Conservation (phyloP, 2,113 vertebrate species). For the Malurus melanocephalus region DNA sequence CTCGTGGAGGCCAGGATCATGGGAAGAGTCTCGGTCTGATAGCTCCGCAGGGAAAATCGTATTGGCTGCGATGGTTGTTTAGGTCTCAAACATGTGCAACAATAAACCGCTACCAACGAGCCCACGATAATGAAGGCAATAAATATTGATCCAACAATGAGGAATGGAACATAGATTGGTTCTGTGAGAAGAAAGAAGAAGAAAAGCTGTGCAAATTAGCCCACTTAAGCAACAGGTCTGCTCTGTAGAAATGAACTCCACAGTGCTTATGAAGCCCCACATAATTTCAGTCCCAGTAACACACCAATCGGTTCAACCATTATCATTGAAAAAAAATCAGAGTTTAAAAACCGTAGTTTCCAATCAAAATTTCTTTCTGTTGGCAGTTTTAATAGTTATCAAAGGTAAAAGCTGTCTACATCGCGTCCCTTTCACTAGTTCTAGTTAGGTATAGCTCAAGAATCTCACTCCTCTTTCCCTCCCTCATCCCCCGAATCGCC, state of each 20-base stretch:
- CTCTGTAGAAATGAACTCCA: not conserved
- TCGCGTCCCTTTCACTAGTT: accelerated
- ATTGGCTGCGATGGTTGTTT: slow-evolving; percentile 90
- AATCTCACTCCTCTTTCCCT: not conserved
- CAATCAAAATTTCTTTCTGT: not conserved
- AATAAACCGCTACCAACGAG: slow-evolving; percentile 92
- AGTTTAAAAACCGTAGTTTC: not conserved
- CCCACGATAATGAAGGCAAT: slow-evolving; percentile 93
- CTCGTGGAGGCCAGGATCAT: slow-evolving; percentile 89
- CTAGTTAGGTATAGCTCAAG: not conserved
- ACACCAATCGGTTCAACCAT: accelerated
- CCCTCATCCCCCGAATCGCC: not conserved
- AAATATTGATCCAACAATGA: slow-evolving; percentile 96
- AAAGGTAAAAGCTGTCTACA: not conserved
- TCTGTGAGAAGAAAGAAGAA: slow-evolving; percentile 64
- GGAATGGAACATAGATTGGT: slow-evolving; percentile 94
- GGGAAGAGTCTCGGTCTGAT: slow-evolving; percentile 93
- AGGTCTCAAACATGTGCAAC: slow-evolving; percentile 93
- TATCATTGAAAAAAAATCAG: not conserved
- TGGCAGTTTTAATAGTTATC: not conserved
- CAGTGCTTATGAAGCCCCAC: not conserved
- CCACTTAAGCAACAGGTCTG: not conserved
- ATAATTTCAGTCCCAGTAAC: not conserved
- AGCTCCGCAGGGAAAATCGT: slow-evolving; percentile 90
- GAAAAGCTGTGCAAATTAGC: not conserved